These are phyloP conservation scores for Hystrix brachyura DNA, from an alignment of 2,113 vertebrate species.

Conservation along the genomic window DNA sequence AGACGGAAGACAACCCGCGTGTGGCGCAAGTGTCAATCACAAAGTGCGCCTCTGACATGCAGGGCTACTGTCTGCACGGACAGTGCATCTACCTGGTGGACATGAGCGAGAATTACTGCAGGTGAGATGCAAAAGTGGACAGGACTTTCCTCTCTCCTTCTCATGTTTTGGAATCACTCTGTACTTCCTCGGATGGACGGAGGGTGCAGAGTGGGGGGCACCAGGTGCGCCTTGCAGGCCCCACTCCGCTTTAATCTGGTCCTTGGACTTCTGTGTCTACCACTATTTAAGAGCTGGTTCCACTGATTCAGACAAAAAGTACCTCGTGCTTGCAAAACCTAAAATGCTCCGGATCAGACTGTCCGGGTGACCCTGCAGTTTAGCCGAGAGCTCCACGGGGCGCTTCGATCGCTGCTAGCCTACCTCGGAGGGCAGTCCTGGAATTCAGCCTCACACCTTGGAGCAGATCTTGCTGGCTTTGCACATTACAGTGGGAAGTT, in stretches of 20 bases:
- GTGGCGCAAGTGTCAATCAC: constrained; percentile 85
- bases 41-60: constrained; percentile 86
- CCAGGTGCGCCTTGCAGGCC: background rate
- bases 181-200: background rate
- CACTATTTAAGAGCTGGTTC: background rate
- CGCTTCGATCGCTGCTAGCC: background rate
- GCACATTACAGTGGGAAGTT: background rate
- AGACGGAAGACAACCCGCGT: constrained; percentile 84
- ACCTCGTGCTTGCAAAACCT: background rate
- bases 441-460: background rate
- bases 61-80: constrained; percentile 90
- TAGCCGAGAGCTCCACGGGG: background rate
- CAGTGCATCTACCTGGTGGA: constrained; percentile 89
- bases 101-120: constrained; percentile 86
- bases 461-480: background rate
- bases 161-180: background rate
- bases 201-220: background rate
- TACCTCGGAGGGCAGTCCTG: background rate
- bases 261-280: background rate
- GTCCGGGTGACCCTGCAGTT: background rate
- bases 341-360: background rate
- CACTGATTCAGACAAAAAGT: background rate
- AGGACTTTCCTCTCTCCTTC: background rate
- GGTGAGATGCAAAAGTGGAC: constrained; percentile 75
- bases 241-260: background rate